Conservation (phyloP, 2,113 vertebrate species). For the Lophochroa leadbeateri region DNA sequence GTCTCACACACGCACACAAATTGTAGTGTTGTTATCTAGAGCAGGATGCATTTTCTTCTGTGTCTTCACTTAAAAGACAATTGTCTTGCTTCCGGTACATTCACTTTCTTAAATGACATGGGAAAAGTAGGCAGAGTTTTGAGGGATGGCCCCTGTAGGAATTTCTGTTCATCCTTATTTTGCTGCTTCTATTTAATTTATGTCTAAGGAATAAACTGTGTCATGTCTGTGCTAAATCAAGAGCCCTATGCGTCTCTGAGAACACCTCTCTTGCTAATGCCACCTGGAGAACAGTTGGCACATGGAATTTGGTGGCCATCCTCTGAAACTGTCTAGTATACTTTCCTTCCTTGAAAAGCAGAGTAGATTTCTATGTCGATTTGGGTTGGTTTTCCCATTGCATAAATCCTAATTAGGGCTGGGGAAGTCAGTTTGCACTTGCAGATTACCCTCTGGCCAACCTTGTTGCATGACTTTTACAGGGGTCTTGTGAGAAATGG, state of each 20-base stretch:
- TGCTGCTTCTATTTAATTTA: background rate
- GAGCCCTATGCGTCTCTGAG: background rate
- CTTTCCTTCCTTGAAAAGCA: background rate
- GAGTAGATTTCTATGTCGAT: background rate
- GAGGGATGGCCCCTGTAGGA: background rate
- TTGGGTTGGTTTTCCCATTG: background rate
- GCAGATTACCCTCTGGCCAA: background rate
- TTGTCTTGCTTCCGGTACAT: background rate
- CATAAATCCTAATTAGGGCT: background rate
- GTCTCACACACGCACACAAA: background rate
- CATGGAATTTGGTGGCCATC: background rate
- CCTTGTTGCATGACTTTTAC: background rate
- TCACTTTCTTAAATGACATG: background rate
- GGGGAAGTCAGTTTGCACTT: background rate
- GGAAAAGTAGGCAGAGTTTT: background rate
- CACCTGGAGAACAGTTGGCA: background rate
- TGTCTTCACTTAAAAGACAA: background rate
- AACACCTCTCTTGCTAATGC: background rate
- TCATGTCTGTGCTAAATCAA: background rate
- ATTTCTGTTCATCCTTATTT: background rate
- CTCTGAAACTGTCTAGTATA: background rate
- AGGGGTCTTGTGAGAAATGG: background rate
- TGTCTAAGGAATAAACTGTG: background rate
- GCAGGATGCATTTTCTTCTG: background rate
- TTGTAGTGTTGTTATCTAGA: background rate